Evolutionary conservation across 2,888 invertebrate species (phyloP).

Genomic region (Cinara cedri): DNA sequence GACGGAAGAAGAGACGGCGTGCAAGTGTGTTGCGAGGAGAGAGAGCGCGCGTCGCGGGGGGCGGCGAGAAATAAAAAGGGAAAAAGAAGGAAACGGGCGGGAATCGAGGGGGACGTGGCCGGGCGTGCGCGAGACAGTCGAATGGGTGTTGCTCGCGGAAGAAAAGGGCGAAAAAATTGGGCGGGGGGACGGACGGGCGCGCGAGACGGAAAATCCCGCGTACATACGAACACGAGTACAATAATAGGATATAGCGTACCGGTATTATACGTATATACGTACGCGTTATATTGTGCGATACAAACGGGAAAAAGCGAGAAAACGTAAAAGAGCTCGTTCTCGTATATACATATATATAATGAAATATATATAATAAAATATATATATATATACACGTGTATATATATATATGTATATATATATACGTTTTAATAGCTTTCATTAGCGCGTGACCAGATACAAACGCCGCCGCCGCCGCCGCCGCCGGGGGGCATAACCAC

Average conservation of each 20-base stretch:
- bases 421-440: slow-evolving; percentile 57
- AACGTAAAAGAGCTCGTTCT: slow-evolving; percentile 36
- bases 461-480: slow-evolving; percentile 21
- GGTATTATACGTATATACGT: background rate
- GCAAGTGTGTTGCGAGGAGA: background rate
- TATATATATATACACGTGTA: too few species aligned
- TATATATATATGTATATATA: too few species aligned
- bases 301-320: slow-evolving; percentile 22
- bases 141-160: slow-evolving; percentile 41
- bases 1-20: background rate
- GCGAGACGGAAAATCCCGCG: background rate
- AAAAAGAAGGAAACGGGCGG: slow-evolving; percentile 20
- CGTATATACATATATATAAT: too few species aligned
- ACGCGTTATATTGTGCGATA: too few species aligned
- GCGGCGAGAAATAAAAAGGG: background rate
- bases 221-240: background rate
- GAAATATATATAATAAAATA: too few species aligned
- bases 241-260: too few species aligned
- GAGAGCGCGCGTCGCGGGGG: background rate
- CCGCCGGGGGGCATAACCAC: background rate
- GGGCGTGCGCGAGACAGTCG: slow-evolving; percentile 43
- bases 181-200: slow-evolving; percentile 12
- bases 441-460: slow-evolving; percentile 49
- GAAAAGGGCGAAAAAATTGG: slow-evolving; percentile 28
- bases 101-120: slow-evolving; percentile 51